A percentile compares a stretch with the other conserved stretches of the same genome.
phyloP scores from a whole-genome alignment of 1,140 invertebrate species.

The Ips typographus region DNA sequence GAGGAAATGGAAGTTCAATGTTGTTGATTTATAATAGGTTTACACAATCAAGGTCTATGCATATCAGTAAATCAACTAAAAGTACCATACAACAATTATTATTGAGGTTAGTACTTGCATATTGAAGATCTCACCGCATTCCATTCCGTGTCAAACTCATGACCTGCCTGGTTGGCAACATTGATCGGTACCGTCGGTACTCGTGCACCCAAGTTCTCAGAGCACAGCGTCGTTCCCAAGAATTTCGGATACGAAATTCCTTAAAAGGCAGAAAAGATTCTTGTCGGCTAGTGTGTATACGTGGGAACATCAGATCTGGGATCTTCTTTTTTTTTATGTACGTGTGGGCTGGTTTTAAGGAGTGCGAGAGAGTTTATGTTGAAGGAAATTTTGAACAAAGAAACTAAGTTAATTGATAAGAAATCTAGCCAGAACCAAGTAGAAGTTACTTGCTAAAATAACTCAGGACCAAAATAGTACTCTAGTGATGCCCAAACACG shows the following conservation, averaged over 20 bases:
- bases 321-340: neutral
- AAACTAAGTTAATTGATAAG: too few species aligned
- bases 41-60: neutral
- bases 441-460: too few species aligned
- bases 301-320: neutral
- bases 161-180: neutral
- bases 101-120: too few species aligned
- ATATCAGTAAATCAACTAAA: too few species aligned
- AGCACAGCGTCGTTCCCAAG: slow-evolving; percentile 8
- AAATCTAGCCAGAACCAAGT: too few species aligned
- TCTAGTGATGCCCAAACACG: too few species aligned
- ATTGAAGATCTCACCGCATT: too few species aligned
- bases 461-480: too few species aligned
- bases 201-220: neutral
- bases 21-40: neutral
- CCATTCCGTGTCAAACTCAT: neutral
- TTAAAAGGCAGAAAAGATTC: slow-evolving; percentile 2
- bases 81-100: too few species aligned
- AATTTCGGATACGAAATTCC: slow-evolving; percentile 9
- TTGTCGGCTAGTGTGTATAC: neutral
- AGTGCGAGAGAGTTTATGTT: too few species aligned
- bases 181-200: neutral
- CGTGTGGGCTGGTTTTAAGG: too few species aligned
- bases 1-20: neutral
- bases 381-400: too few species aligned